Conservation (phyloP, 2,113 vertebrate genomes). For the Podilymbus podiceps region DNA sequence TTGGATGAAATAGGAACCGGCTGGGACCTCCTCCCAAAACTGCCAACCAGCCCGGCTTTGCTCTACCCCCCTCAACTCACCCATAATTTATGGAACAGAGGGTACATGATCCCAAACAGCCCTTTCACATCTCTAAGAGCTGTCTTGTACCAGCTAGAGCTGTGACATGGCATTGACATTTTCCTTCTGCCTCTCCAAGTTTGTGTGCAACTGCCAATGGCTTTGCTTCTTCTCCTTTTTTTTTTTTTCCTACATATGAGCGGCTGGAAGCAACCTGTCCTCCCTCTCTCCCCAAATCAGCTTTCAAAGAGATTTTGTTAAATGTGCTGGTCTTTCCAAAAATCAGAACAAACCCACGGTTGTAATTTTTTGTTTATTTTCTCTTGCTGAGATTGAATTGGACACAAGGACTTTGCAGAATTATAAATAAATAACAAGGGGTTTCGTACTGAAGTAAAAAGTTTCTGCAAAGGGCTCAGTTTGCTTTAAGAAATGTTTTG, state of each 20-base stretch:
- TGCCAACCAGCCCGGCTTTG: not conserved
- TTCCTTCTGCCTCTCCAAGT: constrained; percentile 31
- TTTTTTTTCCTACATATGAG: not conserved
- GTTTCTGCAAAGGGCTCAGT: not conserved
- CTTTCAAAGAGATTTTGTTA: not conserved
- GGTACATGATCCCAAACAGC: constrained; percentile 49
- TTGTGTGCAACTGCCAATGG: not conserved
- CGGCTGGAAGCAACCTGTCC: not conserved
- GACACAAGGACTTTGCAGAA: not conserved
- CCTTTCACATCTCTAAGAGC: constrained; percentile 55
- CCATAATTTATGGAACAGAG: constrained; percentile 39
- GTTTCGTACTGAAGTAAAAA: not conserved
- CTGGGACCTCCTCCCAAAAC: constrained; percentile 22
- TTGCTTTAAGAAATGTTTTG: not conserved
- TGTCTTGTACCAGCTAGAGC: constrained; percentile 27
- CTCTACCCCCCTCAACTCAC: not conserved
- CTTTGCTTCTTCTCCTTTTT: not conserved
- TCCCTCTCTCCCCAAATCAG: not conserved
- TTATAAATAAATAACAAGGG: not conserved
- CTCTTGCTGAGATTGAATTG: not conserved
- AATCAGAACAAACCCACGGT: not conserved
- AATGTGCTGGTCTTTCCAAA: not conserved
- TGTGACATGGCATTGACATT: constrained; percentile 45
- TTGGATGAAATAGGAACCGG: constrained; percentile 43
- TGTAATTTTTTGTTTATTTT: not conserved